phyloP scores from a whole-genome alignment of 1,140 invertebrate species.

The Drosophila subobscura region DNA sequence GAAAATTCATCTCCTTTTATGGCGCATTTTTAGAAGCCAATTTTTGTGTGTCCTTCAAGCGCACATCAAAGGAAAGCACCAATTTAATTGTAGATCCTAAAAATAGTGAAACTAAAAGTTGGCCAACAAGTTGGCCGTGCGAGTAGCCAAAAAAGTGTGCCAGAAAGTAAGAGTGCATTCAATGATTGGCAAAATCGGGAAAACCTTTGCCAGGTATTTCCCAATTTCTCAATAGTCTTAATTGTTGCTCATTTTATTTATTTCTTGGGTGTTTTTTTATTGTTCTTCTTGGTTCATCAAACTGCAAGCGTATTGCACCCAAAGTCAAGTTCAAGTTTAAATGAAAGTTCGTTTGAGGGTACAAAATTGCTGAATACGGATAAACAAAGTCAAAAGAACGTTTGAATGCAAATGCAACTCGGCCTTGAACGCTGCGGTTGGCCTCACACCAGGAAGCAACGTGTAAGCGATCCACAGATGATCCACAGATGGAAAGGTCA shows the following conservation, averaged over 20 bases:
- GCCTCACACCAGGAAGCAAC: constrained; percentile 21
- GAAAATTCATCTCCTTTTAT: not conserved
- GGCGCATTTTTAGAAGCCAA: constrained; percentile 10
- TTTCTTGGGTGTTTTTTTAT: constrained; percentile 10
- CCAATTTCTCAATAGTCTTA: constrained; percentile 40
- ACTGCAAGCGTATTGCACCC: constrained; percentile 18
- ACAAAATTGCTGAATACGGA: constrained; percentile 29
- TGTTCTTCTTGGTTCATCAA: constrained; percentile 19
- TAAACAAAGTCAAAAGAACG: constrained; percentile 65
- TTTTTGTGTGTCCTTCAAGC: constrained; percentile 17
- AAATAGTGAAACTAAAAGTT: constrained; percentile 38
- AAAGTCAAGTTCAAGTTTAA: constrained; percentile 75
- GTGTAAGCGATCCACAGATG: constrained; percentile 4
- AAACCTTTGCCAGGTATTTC: constrained; percentile 75
- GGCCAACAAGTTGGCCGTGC: constrained; percentile 11
- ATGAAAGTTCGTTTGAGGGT: constrained; percentile 57
- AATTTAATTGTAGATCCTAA: constrained; percentile 19
- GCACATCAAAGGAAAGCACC: constrained; percentile 46
- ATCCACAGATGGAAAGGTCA: constrained; percentile 25
- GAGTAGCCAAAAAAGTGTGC: constrained; percentile 52
- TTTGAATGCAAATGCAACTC: constrained; percentile 48
- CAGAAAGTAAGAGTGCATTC: constrained; percentile 76
- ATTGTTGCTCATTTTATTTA: no score
- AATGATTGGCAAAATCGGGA: constrained; percentile 55
- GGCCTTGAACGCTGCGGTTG: constrained; percentile 32